Conservation (phyloP, 2,113 vertebrate species). For the Desmodus rotundus region DNA sequence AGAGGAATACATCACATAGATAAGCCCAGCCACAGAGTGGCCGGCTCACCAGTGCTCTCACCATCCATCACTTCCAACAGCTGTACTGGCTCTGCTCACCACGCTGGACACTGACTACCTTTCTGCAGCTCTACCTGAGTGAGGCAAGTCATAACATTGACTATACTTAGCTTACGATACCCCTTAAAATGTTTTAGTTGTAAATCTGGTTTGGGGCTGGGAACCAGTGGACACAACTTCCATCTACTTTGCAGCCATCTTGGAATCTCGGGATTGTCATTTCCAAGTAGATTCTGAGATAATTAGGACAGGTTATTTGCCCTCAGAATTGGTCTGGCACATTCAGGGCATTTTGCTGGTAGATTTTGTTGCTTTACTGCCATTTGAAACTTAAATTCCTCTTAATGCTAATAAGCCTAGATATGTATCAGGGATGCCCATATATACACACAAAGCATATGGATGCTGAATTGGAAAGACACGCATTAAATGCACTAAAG, state of each 20-base stretch:
- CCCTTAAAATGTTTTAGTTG: not conserved
- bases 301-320: not conserved
- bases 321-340: not conserved
- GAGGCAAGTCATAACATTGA: fast-evolving
- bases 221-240: no score
- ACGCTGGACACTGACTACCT: fast-evolving
- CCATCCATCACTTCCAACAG: not conserved
- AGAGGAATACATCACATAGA: not conserved
- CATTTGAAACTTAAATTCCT: not conserved
- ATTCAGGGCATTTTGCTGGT: not conserved
- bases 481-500: not conserved
- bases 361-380: not conserved
- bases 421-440: not conserved
- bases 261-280: not conserved
- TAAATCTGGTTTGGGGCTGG: no score
- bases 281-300: not conserved
- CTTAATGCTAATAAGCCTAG: not conserved
- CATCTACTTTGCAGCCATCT: no score
- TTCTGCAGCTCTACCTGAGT: not conserved
- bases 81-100: not conserved
- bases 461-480: not conserved
- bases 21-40: not conserved
- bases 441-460: not conserved
- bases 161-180: not conserved
- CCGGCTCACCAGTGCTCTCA: not conserved